These are phyloP conservation scores for Apolygus lucorum DNA, from an alignment of 1,140 invertebrate genomes.

Conservation along the genomic window DNA sequence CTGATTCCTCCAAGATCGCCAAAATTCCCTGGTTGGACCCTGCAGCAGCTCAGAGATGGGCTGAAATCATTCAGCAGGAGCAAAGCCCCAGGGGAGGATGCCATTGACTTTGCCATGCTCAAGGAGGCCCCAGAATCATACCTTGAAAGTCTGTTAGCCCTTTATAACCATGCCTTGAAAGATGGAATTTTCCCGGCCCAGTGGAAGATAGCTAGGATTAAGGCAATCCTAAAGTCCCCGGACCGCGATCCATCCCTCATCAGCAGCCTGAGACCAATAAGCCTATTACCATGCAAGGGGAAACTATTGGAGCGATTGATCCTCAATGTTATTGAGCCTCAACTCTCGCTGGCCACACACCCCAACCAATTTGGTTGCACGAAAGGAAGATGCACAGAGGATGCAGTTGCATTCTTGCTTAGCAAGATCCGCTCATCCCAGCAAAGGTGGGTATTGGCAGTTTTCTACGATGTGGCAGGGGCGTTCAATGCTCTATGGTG, in stretches of 20 bases:
- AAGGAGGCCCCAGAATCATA: background rate
- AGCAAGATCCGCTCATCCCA: background rate
- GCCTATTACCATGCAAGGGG: background rate
- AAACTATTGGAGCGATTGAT: background rate
- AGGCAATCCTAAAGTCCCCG: background rate
- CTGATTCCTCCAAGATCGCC: background rate
- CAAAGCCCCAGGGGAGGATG: background rate
- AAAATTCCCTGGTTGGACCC: background rate
- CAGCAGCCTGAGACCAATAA: background rate
- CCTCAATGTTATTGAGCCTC: background rate
- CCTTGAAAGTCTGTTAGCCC: background rate
- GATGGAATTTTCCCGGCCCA: background rate
- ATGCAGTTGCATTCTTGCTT: background rate
- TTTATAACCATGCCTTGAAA: background rate
- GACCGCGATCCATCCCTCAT: background rate
- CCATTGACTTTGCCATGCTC: background rate
- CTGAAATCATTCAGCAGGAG: background rate
- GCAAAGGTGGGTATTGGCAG: background rate
- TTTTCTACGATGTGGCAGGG: background rate
- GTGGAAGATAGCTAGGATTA: background rate
- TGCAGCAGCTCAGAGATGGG: background rate
- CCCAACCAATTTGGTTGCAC: background rate
- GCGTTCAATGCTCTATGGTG: constrained; percentile 1
- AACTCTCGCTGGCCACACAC: background rate
- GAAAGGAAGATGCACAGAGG: background rate